A percentile compares a stretch with the other conserved stretches of the same genome.
These are phyloP conservation scores for Pterocles gutturalis DNA, from an alignment of 2,113 vertebrate genomes.

Conservation along the genomic window DNA sequence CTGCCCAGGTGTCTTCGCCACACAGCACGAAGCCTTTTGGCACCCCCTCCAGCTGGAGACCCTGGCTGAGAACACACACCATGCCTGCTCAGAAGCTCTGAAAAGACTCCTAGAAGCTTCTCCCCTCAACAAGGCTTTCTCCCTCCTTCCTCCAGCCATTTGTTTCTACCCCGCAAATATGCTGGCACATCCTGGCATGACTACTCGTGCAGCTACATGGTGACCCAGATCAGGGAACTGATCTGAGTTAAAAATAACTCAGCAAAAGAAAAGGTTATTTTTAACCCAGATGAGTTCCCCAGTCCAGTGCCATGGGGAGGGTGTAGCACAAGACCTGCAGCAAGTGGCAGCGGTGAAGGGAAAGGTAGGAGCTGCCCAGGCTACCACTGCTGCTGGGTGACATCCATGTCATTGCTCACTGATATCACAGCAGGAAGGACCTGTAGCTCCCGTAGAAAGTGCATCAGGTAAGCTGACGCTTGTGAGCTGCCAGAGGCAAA, in stretches of 20 bases:
- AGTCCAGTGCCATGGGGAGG: not conserved
- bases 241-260: not conserved
- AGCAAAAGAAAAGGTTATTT: constrained; percentile 27
- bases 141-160: not conserved
- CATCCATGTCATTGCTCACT: not conserved
- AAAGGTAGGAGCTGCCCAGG: not conserved
- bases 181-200: not conserved
- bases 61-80: not conserved
- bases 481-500: not conserved
- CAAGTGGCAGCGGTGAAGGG: not conserved
- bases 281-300: not conserved
- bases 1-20: not conserved
- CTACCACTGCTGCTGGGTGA: not conserved
- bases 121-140: not conserved
- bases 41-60: fast-evolving
- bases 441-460: not conserved
- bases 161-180: not conserved
- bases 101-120: not conserved
- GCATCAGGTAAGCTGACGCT: not conserved
- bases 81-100: not conserved
- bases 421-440: not conserved
- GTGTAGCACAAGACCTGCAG: not conserved
- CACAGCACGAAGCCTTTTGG: not conserved
- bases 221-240: not conserved
- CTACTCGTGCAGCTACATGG: not conserved